Evolutionary conservation across 2,797 vertebrate genomes (phyloP), one percentile per base, ranked within the genome.

Genomic region (Sebastes baramenuke): DNA sequence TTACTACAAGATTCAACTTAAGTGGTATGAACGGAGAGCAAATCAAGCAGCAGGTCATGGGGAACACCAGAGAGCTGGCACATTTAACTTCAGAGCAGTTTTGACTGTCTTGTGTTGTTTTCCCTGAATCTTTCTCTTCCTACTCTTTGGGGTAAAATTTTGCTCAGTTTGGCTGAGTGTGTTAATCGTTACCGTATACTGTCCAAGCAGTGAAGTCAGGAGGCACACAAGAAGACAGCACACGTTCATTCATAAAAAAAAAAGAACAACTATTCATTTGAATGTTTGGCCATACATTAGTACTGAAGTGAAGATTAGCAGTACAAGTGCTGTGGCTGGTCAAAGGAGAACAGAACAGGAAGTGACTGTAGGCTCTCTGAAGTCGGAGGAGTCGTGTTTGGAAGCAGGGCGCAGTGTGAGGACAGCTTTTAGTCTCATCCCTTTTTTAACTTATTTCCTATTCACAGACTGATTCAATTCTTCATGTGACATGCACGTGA

Each of bases 221-320:
- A 74, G 82, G 79, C 75, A 78, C 73, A 68, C 22, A 49, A 75
- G 55, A 60, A 55, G 70, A 75, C 54, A 56, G 49, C 70, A 79
- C 71, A 66, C 30, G 22, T 85, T 77, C 61, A 68, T 82, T 85
- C 62, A 86, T 59, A 22, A 46, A 24, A 68, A 24, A 68, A 2
- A 13, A 13, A 38, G 0, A 52, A 67, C 6, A 24, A 66, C 4
- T n/a, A 16, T 36, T 64, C 10, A 42, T 14, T 65, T 14, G 36
- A 52, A 5, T 29, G 27, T 81, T 77, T 18, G 38, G 10, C 34
- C 9, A 67, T n/a, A 68, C 18, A 67, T 1, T 24, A 42, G 12
- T 29, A 46, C 4, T 64, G 8, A 38, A 36, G 3, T 36, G 27
- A 65, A 49, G 25, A 25, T 72, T 42, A 60, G 30, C 55, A 8